Base-by-base conservation (phyloP, 2,888 invertebrate species). In the Diaphora mendica region DNA sequence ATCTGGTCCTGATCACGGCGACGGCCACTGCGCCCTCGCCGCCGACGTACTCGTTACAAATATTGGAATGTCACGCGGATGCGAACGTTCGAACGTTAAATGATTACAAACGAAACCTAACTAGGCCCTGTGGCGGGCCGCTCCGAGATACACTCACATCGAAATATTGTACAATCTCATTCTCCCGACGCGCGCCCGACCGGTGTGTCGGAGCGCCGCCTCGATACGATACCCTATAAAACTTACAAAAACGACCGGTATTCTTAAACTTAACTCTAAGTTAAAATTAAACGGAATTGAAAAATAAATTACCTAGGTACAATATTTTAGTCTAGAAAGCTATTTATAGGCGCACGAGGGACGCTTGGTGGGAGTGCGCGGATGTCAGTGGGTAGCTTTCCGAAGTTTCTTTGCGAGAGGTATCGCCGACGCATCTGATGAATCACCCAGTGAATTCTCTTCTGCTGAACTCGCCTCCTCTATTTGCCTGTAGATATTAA, bases 261-360 rank as follows among this genome's bases (percentile, higher is more conserved):
- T 86, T 91, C 90, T 92, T 94, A 93, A 95, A 95, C 95, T 95
- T 96, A 95, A 91, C 81, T 81, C 95, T 96, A 96, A 93, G 91
- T 95, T 95, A 95, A 94, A 95, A 95, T 95, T 95, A 96, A 96
- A 92, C 96, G 96, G 96, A 96, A 96, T 96, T 96, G 92, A 94
- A 95, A 94, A 96, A 96, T 96, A 96, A 96, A 96, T 96, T 96
- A 96, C 94, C 96, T 96, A 96, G 96, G 95, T 96, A 96, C 95
- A 95, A 95, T 95, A 92, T 94, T 93, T 95, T 93, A 94, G 93
- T 94, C 94, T 95, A 95, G 89, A 91, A 93, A 94, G 94, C 93
- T 95, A 95, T 94, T 92, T 95, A 95, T 95, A 95, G 90, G 91
- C 93, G 94, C 92, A 90, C 92, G 92, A 87, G 91, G 90, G 90